Evolutionary conservation across 2,113 vertebrate genomes (phyloP).

Genomic region (Garra rufa): DNA sequence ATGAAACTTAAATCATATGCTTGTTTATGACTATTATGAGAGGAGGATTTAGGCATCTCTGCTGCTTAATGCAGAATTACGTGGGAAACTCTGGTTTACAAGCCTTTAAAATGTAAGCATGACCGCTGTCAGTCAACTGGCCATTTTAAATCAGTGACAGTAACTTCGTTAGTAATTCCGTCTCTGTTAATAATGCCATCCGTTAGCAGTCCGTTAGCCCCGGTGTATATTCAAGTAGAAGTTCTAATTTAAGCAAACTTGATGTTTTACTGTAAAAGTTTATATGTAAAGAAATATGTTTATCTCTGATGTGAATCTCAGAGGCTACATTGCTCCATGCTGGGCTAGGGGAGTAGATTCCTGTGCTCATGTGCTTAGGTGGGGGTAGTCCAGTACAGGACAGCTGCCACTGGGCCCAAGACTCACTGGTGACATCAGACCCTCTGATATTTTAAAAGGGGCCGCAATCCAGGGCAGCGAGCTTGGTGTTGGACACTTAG

Average conservation of each 20-base stretch:
- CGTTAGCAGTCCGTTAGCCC: neutral
- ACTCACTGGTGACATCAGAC: slow-evolving; percentile 82
- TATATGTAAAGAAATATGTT: slow-evolving; percentile 60
- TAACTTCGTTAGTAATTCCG: too few species aligned
- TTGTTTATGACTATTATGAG: neutral
- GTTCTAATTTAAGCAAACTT: neutral
- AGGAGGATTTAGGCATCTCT: neutral
- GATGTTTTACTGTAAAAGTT: neutral
- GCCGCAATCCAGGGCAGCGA: slow-evolving; percentile 83
- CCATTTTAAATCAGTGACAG: neutral
- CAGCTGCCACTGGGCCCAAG: slow-evolving; percentile 87
- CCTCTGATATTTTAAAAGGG: slow-evolving; percentile 88
- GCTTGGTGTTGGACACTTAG: slow-evolving; percentile 70
- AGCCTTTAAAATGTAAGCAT: neutral
- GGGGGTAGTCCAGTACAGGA: slow-evolving; percentile 58
- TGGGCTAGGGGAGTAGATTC: slow-evolving; percentile 69
- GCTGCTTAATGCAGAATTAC: neutral
- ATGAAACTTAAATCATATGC: neutral
- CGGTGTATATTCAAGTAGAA: neutral
- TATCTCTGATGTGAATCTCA: slow-evolving; percentile 53
- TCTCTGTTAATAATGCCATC: too few species aligned
- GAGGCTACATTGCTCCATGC: slow-evolving; percentile 60
- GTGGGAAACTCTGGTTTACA: neutral
- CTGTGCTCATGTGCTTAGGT: slow-evolving; percentile 59
- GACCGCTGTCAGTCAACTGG: neutral